Percentiles rank a stretch among this genome's conserved stretches.
These are phyloP conservation scores for Hirtodrosophila duncani DNA, from an alignment of 2,888 invertebrate species.

Conservation along the genomic window DNA sequence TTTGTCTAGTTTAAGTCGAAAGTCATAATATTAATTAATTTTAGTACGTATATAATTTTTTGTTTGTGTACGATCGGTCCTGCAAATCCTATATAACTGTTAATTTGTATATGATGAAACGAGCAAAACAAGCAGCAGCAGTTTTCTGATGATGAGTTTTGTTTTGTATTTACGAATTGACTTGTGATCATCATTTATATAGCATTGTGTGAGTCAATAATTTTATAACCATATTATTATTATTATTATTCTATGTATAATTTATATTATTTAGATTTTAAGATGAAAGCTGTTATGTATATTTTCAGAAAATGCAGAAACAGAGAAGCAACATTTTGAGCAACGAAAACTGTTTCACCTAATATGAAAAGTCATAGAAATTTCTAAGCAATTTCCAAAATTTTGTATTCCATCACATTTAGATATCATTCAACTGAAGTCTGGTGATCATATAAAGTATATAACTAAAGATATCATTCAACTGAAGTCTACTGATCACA, in stretches of 20 bases:
- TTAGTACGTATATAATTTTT: slow-evolving; percentile 12
- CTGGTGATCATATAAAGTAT: too few species aligned
- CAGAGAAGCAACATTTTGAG: too few species aligned
- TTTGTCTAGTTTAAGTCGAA: slow-evolving; percentile 60
- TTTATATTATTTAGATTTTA: slow-evolving; percentile 4
- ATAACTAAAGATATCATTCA: too few species aligned
- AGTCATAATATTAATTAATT: slow-evolving; percentile 61
- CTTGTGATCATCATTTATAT: slow-evolving; percentile 57
- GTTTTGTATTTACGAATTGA: slow-evolving; percentile 34
- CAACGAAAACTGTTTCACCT: too few species aligned
- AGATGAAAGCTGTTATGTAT: slow-evolving; percentile 22
- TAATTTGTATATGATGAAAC: slow-evolving; percentile 5
- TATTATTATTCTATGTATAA: slow-evolving; percentile 14
- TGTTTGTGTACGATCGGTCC: slow-evolving; percentile 27
- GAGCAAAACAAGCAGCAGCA: slow-evolving; percentile 8
- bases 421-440: too few species aligned
- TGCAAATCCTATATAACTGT: slow-evolving; percentile 15
- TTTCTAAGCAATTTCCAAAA: too few species aligned
- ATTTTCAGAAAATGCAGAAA: too few species aligned
- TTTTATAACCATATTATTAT: slow-evolving; percentile 8
- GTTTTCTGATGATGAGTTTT: slow-evolving; percentile 12
- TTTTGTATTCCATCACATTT: too few species aligned
- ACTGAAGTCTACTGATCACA: too few species aligned
- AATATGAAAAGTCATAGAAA: too few species aligned
- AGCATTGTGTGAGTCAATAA: slow-evolving; percentile 35